These are phyloP conservation scores for Falco berigora DNA, from an alignment of 2,797 vertebrate species.

Conservation along the genomic window DNA sequence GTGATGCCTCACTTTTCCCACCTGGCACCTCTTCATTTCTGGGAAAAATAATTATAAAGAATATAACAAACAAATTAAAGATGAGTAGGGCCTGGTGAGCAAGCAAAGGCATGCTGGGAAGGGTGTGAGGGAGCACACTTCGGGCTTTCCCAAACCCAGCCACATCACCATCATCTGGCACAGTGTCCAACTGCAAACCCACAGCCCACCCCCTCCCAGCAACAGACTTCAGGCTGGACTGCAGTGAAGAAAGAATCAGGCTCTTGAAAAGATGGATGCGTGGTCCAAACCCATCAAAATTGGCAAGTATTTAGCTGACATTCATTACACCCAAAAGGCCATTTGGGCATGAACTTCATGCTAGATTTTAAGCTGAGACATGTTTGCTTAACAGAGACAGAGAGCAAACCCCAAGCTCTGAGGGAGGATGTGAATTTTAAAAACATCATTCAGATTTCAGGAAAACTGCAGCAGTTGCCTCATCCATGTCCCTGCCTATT, in stretches of 20 bases:
- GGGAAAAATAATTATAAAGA: background rate
- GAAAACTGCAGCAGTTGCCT: background rate
- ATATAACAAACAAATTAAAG: background rate
- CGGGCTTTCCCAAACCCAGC: background rate
- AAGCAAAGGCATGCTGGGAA: background rate
- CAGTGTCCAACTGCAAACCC: fast-evolving
- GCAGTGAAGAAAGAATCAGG: background rate
- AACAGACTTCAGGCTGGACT: background rate
- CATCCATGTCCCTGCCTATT: background rate
- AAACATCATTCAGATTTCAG: background rate
- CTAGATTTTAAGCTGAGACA: background rate
- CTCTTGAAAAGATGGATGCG: fast-evolving
- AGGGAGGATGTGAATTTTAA: background rate
- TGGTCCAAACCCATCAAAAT: background rate
- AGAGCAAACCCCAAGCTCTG: background rate
- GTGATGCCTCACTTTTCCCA: fast-evolving
- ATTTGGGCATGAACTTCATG: background rate
- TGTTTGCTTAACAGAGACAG: background rate
- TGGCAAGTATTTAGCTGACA: background rate
- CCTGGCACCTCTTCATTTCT: background rate
- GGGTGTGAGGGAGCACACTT: background rate
- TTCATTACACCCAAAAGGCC: background rate
- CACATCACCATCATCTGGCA: background rate
- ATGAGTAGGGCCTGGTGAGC: background rate
- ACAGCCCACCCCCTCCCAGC: background rate